Evolutionary conservation across 2,797 vertebrate species (phyloP).

Genomic region (Ambastaia sidthimunki): DNA sequence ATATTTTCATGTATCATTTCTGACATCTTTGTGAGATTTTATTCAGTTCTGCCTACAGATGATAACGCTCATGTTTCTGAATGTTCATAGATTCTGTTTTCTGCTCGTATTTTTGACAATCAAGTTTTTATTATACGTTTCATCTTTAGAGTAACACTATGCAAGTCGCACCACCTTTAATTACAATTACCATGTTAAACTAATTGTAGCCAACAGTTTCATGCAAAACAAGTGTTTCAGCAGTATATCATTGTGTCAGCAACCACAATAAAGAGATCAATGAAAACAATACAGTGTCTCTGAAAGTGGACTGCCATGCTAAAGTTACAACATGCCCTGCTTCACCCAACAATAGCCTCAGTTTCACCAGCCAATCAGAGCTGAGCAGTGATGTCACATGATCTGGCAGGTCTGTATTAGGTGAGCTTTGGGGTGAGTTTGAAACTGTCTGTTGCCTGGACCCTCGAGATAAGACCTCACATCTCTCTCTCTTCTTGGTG

Average conservation of each 20-base stretch:
- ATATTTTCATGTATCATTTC: not conserved
- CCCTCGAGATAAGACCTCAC: conserved; percentile 61
- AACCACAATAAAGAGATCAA: conserved; percentile 94
- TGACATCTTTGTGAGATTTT: conserved; percentile 34
- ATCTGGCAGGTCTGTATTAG: conserved; percentile 67
- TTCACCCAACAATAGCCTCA: conserved; percentile 77
- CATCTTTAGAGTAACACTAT: conserved; percentile 74
- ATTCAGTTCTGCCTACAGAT: conserved; percentile 15
- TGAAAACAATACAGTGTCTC: conserved; percentile 63
- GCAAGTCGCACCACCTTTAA: conserved; percentile 79
- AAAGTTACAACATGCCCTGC: conserved; percentile 56
- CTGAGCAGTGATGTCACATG: conserved; percentile 68
- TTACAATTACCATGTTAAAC: conserved; percentile 73
- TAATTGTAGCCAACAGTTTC: conserved; percentile 78
- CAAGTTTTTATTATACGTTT: conserved; percentile 64
- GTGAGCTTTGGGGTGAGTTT: conserved; percentile 64
- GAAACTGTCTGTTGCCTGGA: conserved; percentile 65
- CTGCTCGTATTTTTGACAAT: conserved; percentile 64
- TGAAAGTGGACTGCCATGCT: conserved; percentile 26
- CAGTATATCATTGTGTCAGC: conserved; percentile 87
- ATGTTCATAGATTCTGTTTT: conserved; percentile 70
- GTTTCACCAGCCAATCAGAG: conserved; percentile 64
- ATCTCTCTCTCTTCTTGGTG: conserved; percentile 57
- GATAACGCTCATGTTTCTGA: conserved; percentile 62
- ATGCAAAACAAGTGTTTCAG: conserved; percentile 82